These are phyloP conservation scores for Grammomys dolichurus DNA, from an alignment of 2,113 vertebrate genomes.

Conservation along the genomic window DNA sequence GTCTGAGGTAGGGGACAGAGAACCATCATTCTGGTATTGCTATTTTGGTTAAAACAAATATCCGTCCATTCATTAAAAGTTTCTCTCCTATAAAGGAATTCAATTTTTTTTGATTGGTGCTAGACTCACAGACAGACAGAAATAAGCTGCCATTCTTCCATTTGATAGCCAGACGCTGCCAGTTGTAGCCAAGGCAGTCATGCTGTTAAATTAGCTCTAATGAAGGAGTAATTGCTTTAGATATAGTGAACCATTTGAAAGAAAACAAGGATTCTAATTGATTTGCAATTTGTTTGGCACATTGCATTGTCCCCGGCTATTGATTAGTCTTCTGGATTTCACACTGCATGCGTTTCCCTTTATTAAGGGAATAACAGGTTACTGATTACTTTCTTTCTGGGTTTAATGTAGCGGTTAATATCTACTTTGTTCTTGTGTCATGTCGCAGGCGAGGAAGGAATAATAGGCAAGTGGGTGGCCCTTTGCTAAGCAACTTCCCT, in stretches of 20 bases:
- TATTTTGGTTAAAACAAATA: conserved; percentile 83
- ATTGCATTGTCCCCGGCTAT: conserved; percentile 97
- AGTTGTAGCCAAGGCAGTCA: conserved; percentile 94
- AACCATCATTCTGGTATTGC: conserved; percentile 60
- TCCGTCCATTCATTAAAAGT: conserved; percentile 85
- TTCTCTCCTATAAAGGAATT: conserved; percentile 88
- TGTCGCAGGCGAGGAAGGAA: conserved; percentile 96
- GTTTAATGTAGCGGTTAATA: conserved; percentile 99
- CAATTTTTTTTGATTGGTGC: conserved; percentile 86
- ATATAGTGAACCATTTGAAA: conserved; percentile 99
- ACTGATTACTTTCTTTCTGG: conserved; percentile 99
- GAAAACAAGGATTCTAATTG: conserved; percentile 99
- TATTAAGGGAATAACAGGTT: conserved; percentile 99
- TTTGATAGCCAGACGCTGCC: conserved; percentile 93
- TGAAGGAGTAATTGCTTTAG: conserved; percentile 99
- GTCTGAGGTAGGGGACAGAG: background rate
- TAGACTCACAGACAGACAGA: conserved; percentile 91
- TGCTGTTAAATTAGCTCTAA: conserved; percentile 99
- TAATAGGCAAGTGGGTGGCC: conserved; percentile 99
- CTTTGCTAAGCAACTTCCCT: conserved; percentile 93
- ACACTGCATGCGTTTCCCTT: conserved; percentile 99
- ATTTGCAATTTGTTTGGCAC: conserved; percentile 99
- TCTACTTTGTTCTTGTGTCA: conserved; percentile 99
- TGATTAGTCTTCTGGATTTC: conserved; percentile 98
- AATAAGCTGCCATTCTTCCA: conserved; percentile 92